Conservation (phyloP, 2,113 vertebrate genomes). For the Sinosuthora webbiana region DNA sequence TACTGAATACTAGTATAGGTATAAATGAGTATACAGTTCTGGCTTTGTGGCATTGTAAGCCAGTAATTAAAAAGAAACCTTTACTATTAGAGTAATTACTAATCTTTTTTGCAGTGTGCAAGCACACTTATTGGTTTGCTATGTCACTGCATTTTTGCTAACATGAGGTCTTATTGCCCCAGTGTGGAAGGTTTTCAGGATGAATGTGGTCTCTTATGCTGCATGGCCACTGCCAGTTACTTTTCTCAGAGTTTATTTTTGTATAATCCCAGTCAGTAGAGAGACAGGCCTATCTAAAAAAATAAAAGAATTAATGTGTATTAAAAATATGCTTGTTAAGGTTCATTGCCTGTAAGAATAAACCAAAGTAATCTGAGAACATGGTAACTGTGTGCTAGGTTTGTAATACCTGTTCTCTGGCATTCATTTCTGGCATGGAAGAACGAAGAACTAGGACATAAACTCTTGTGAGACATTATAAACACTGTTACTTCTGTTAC, state of each 20-base stretch:
- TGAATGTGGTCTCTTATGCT: background rate
- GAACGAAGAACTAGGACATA: background rate
- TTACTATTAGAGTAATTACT: background rate
- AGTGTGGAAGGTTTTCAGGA: background rate
- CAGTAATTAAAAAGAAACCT: background rate
- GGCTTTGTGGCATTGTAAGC: background rate
- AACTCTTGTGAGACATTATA: background rate
- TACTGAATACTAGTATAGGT: background rate
- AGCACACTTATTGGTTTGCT: background rate
- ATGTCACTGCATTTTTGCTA: background rate
- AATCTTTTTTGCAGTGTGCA: background rate
- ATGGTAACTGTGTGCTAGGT: background rate
- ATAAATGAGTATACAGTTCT: background rate
- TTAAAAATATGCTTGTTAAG: background rate
- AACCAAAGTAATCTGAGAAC: background rate
- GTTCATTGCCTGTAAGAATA: background rate
- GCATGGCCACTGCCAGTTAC: background rate
- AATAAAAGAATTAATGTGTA: background rate
- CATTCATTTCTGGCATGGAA: background rate
- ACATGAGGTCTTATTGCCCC: background rate
- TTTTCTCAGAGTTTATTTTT: background rate
- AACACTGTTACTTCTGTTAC: background rate
- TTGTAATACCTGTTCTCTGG: background rate
- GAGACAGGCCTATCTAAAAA: background rate
- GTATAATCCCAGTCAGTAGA: background rate